A percentile compares a stretch with the other conserved stretches of the same genome.
Evolutionary conservation across 2,888 invertebrate species (phyloP).

Genomic region (Carabus problematicus): DNA sequence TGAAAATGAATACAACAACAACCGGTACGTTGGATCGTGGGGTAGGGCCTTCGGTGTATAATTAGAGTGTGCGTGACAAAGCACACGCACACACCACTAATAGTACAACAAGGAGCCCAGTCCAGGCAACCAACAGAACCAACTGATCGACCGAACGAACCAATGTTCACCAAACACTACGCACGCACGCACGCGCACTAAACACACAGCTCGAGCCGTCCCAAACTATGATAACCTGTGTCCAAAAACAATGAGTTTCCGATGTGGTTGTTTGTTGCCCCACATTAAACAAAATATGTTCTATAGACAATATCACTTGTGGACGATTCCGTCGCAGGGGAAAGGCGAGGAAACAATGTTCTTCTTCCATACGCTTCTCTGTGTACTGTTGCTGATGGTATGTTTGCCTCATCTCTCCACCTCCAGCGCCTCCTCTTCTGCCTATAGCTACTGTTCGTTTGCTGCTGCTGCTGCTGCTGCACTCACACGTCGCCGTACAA

Average conservation of each 20-base stretch:
- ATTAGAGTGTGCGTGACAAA: too few species aligned
- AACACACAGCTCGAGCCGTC: conserved; percentile 1
- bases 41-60: too few species aligned
- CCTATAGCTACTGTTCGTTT: neutral
- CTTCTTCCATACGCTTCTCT: too few species aligned
- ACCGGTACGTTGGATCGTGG: conserved; percentile 9
- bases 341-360: too few species aligned
- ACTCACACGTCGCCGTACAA: neutral
- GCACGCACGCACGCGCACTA: neutral
- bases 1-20: conserved; percentile 48
- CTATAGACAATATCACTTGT: conserved; percentile 46
- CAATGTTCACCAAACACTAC: neutral
- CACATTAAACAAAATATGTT: conserved; percentile 41
- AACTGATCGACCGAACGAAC: too few species aligned
- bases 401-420: too few species aligned
- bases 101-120: too few species aligned
- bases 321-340: conserved; percentile 34
- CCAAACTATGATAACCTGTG: conserved; percentile 43
- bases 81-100: too few species aligned
- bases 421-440: neutral
- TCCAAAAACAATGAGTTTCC: conserved; percentile 37
- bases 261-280: conserved; percentile 19
- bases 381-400: neutral
- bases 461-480: neutral
- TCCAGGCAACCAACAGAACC: too few species aligned